Conservation (phyloP, 2,797 vertebrate species). For the Manis pentadactyla region DNA sequence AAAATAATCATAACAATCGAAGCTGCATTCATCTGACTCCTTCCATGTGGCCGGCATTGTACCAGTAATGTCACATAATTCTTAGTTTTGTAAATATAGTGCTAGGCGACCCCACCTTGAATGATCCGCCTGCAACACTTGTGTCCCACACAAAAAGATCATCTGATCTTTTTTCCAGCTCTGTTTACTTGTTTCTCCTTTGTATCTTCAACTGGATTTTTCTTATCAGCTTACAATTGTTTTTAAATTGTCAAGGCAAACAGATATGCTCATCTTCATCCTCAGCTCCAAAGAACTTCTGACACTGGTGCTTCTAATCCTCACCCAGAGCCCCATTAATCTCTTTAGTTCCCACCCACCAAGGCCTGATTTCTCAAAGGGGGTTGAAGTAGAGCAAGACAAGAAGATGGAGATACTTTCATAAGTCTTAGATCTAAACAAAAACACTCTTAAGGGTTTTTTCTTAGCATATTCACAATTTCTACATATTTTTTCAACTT, state of each 20-base stretch:
- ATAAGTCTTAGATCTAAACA: neutral
- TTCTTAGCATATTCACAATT: constrained; percentile 1
- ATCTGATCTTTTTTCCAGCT: neutral
- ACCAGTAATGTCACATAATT: neutral
- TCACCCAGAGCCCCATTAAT: neutral
- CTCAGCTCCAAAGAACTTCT: neutral
- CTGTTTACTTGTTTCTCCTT: neutral
- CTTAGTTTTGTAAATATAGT: neutral
- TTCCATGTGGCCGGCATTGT: neutral
- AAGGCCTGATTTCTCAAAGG: neutral
- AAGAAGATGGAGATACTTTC: neutral
- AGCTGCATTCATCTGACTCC: neutral
- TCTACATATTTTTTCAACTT: constrained; percentile 22
- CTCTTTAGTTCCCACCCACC: neutral
- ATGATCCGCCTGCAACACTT: neutral
- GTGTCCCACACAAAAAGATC: neutral
- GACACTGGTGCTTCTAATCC: neutral
- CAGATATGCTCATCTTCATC: neutral
- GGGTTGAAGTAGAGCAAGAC: neutral
- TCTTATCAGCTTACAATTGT: neutral
- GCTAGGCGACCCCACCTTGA: neutral
- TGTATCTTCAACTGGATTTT: neutral
- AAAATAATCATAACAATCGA: neutral
- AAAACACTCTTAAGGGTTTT: neutral
- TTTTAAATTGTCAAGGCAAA: neutral